Percentiles rank a stretch among this genome's conserved stretches.
phyloP scores from a whole-genome alignment of 2,113 vertebrate genomes.

The Rattus norvegicus region GRCr8 NC_086035.1:21260501-21261000 shows the following conservation, averaged over 20 bases:
- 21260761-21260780: too few species aligned
- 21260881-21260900: background rate
- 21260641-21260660: background rate
- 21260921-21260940: background rate
- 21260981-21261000: background rate
- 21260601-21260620: background rate
- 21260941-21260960: background rate
- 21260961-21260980: slow-evolving; percentile 1
- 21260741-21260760: too few species aligned
- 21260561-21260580: background rate
- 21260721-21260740: too few species aligned
- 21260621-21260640: background rate
- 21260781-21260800: too few species aligned
- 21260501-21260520: background rate
- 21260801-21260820: too few species aligned
- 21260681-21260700: background rate
- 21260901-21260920: background rate
- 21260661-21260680: background rate
- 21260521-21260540: background rate
- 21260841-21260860: too few species aligned
- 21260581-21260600: fast-evolving
- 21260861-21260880: background rate
- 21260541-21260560: background rate
- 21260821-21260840: fast-evolving
- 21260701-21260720: too few species aligned